These are phyloP conservation scores for Galagoides demidoff DNA, from an alignment of 2,797 vertebrate genomes.

Conservation along the genomic window DNA sequence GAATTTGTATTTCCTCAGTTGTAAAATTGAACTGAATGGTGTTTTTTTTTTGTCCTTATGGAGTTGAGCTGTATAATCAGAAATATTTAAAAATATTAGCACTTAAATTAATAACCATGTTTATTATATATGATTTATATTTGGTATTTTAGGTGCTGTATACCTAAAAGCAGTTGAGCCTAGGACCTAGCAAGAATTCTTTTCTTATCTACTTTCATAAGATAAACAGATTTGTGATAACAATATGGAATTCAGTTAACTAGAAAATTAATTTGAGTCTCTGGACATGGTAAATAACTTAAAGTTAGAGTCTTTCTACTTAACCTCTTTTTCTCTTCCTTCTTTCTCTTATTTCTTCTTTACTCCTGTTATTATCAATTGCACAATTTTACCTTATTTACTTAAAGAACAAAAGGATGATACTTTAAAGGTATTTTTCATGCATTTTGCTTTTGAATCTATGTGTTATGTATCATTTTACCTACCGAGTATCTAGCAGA, in stretches of 20 bases:
- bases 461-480: not conserved
- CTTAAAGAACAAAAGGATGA: constrained; percentile 11
- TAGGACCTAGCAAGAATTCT: not conserved
- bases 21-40: constrained; percentile 4
- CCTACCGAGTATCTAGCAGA: not conserved
- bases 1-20: not conserved
- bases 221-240: constrained; percentile 2
- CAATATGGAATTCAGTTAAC: not conserved
- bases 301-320: not conserved
- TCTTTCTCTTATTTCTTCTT: not conserved
- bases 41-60: not conserved
- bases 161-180: not conserved
- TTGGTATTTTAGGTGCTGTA: not conserved
- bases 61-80: not conserved
- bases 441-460: constrained; percentile 42
- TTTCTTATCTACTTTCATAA: constrained; percentile 7
- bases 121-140: not conserved
- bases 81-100: constrained; percentile 33
- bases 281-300: not conserved
- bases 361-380: not conserved
- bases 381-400: not conserved
- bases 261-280: not conserved
- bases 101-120: not conserved
- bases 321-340: not conserved
- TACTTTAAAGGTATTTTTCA: constrained; percentile 24